Percentiles rank a stretch among this genome's conserved stretches.
Evolutionary conservation across 2,113 vertebrate genomes (phyloP).

Genomic region (Nycticryphes semicollaris): DNA sequence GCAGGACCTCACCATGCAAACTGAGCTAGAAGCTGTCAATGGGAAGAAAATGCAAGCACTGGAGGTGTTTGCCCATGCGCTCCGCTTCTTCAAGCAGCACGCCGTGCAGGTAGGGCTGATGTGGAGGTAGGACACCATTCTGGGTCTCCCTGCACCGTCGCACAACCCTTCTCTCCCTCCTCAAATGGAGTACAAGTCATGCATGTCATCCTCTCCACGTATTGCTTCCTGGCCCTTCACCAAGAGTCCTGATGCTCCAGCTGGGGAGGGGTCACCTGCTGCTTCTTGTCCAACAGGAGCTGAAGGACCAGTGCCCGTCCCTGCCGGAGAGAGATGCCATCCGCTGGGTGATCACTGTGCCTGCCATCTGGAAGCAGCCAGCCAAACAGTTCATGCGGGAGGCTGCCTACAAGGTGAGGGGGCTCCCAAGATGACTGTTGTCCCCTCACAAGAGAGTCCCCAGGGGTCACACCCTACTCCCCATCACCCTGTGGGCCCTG

Average conservation of each 20-base stretch:
- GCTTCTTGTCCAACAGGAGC: slow-evolving; percentile 76
- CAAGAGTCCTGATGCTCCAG: fast-evolving
- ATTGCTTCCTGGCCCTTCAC: not conserved
- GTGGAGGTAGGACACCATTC: not conserved
- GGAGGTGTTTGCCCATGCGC: slow-evolving; percentile 90
- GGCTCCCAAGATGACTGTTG: fast-evolving
- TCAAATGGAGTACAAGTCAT: fast-evolving
- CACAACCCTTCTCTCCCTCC: not conserved
- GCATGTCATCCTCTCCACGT: fast-evolving
- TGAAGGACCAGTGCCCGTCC: slow-evolving; percentile 85
- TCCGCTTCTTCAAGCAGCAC: slow-evolving; percentile 91
- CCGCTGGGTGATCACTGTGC: slow-evolving; percentile 96
- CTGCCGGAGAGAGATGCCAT: slow-evolving; percentile 79
- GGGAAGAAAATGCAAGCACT: slow-evolving; percentile 86
- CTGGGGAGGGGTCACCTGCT: too few species aligned
- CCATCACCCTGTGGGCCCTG: not conserved
- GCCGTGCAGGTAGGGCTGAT: slow-evolving; percentile 84
- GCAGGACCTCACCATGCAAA: slow-evolving; percentile 85
- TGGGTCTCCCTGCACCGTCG: not conserved
- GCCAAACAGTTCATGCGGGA: slow-evolving; percentile 99
- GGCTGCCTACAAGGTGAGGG: slow-evolving; percentile 88
- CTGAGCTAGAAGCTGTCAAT: slow-evolving; percentile 89
- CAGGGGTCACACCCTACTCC: fast-evolving
- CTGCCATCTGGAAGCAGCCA: slow-evolving; percentile 95
- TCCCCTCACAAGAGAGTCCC: not conserved